These are phyloP conservation scores for Lasioglossum figueresi DNA, from an alignment of 2,888 invertebrate genomes.

Conservation along the genomic window DNA sequence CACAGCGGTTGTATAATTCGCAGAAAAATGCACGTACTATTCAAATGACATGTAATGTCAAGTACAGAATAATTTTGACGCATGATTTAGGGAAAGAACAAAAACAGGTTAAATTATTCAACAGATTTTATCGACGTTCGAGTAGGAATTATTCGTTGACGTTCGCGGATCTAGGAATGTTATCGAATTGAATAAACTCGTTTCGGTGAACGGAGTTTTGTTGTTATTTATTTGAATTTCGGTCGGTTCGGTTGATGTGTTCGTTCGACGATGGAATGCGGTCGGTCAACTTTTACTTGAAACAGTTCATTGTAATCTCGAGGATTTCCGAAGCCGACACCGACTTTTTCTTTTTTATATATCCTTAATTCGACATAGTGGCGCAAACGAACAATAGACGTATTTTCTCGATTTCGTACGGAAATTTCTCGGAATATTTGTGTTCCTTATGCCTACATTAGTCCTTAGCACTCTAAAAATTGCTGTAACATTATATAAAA, in stretches of 20 bases:
- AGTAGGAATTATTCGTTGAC: not conserved
- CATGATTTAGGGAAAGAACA: not conserved
- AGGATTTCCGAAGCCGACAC: slow-evolving; percentile 3
- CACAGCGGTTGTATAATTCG: slow-evolving; percentile 27
- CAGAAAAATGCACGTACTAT: slow-evolving; percentile 22
- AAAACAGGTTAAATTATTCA: not conserved
- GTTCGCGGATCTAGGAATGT: not conserved
- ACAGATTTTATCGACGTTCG: not conserved
- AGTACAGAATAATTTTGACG: not conserved
- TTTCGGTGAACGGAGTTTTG: not conserved
- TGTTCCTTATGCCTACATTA: not conserved
- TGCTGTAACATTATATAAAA: no score
- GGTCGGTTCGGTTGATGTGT: slow-evolving; percentile 1
- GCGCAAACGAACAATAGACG: not conserved
- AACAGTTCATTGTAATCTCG: not conserved
- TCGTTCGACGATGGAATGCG: slow-evolving; percentile 34
- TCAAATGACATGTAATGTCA: slow-evolving; percentile 18
- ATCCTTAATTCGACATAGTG: not conserved
- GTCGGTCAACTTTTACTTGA: slow-evolving; percentile 37
- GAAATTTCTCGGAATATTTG: not conserved
- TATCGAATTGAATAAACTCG: not conserved
- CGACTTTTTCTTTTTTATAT: not conserved
- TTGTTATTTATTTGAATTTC: slow-evolving; percentile 11
- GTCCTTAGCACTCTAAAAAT: no score
- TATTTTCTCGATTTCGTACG: no score